Evolutionary conservation across 2,113 vertebrate genomes (phyloP), one percentile per base, ranked within the genome.

Genomic region (Calyptommatus sinebrachiatus): DNA sequence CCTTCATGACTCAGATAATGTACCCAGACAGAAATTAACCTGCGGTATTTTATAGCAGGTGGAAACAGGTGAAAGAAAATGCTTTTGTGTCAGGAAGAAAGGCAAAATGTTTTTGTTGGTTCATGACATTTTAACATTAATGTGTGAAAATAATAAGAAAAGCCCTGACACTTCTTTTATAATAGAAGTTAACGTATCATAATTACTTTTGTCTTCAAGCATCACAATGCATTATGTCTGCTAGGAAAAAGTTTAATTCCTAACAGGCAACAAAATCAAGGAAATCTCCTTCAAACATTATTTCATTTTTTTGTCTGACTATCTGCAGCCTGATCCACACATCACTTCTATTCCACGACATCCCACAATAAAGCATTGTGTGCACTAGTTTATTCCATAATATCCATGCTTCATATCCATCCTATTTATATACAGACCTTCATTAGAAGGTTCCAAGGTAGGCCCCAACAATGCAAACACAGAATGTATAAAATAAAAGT

Each of bases 91-190:
- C 22, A 62, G 80, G 72, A 65, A 8, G 0, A 61, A 57, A 8
- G 2, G 31, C 0, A 0, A 63, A 72, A 10, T 48, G 0, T 1
- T 0, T 7, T 20, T 62, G 71, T 20, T 60, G 35, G 1, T 65
- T 21, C 6, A 5, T 66, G 71, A 7, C 66, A 2, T 0, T 12
- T 29, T n/a, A 77, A n/a, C 9, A 82, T 28, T 53, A 46, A 2
- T 0, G 0, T 20, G 21, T 71, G 61, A 85, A 41, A 20, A 70
- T 3, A 29, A 77, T 0, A 7, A 63, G 50, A 77, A 0, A 65
- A 71, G 14, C 31, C 48, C 24, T 60, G 29, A 4, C 18, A 26
- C 6, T 65, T 8, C 48, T 68, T 7, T 60, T 5, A 24, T 69
- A 46, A 41, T 9, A 78, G 45, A 61, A 18, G 2, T 48, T 62